Conservation (phyloP, 2,113 vertebrate species). For the Oncorhynchus clarkii region DNA sequence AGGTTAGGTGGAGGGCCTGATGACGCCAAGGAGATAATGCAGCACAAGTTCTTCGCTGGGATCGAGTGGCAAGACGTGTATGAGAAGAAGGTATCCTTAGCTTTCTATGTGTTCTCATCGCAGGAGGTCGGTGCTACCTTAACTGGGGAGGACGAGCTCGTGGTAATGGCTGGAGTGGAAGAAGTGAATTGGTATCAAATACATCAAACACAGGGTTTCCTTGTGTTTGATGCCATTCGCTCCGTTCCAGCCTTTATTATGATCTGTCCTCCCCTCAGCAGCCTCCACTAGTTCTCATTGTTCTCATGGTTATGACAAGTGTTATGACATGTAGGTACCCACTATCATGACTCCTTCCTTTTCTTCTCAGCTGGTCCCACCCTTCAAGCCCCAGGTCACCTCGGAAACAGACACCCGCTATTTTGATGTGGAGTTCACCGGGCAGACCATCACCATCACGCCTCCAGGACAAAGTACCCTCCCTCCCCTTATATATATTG, state of each 20-base stretch:
- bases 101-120: too few species aligned
- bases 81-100: constrained; percentile 77
- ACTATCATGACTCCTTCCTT: not conserved
- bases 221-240: too few species aligned
- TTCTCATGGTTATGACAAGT: too few species aligned
- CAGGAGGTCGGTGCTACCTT: too few species aligned
- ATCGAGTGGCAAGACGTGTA: constrained; percentile 84
- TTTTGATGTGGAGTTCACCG: constrained; percentile 87
- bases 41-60: constrained; percentile 80
- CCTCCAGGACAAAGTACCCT: constrained; percentile 84
- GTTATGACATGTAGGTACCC: too few species aligned
- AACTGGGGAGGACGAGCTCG: too few species aligned
- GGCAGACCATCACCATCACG: constrained; percentile 87
- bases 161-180: too few species aligned
- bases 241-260: too few species aligned
- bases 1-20: constrained; percentile 82
- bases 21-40: constrained; percentile 86
- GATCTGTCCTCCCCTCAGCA: too few species aligned
- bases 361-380: constrained; percentile 73
- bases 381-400: constrained; percentile 85
- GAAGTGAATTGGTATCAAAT: too few species aligned
- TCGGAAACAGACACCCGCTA: constrained; percentile 86
- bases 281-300: too few species aligned
- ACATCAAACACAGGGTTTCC: too few species aligned
- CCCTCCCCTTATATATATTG: not conserved